Conservation (phyloP, 2,888 invertebrate species). For the Meiosimyza decipiens region DNA sequence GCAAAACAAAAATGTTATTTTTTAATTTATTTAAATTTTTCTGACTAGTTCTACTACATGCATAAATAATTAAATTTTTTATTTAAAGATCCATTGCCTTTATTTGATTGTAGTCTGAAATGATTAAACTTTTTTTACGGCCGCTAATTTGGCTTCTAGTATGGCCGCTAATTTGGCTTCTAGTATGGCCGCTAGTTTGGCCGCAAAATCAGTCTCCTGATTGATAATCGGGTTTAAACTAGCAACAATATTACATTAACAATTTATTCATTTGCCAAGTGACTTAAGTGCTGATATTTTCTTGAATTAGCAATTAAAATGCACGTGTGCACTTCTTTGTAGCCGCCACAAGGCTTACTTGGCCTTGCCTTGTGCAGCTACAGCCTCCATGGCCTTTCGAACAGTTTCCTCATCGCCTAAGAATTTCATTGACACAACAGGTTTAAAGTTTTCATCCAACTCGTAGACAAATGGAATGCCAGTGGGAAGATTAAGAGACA, state of each 20-base stretch:
- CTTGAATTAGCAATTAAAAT: background rate
- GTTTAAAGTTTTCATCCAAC: conserved; percentile 80
- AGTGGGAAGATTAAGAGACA: conserved; percentile 82
- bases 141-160: no score
- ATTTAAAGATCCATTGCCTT: no score
- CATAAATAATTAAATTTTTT: no score
- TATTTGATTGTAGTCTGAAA: no score
- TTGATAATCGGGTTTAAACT: no score
- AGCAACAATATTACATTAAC: background rate
- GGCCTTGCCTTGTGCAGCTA: conserved; percentile 80
- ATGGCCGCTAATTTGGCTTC: no score
- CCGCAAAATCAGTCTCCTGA: no score
- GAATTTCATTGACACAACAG: conserved; percentile 81
- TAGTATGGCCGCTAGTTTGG: no score
- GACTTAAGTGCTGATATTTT: background rate
- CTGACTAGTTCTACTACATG: no score
- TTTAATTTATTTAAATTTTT: no score
- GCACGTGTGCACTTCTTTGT: background rate
- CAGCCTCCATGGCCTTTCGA: conserved; percentile 83
- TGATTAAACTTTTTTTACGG: no score
- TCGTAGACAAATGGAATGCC: conserved; percentile 87
- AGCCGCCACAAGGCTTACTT: conserved; percentile 71
- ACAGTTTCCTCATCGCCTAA: conserved; percentile 85
- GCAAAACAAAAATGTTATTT: no score
- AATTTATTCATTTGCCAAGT: conserved; percentile 2